These are phyloP conservation scores for Desmodus rotundus DNA, from an alignment of 2,113 vertebrate species.

Conservation along the genomic window DNA sequence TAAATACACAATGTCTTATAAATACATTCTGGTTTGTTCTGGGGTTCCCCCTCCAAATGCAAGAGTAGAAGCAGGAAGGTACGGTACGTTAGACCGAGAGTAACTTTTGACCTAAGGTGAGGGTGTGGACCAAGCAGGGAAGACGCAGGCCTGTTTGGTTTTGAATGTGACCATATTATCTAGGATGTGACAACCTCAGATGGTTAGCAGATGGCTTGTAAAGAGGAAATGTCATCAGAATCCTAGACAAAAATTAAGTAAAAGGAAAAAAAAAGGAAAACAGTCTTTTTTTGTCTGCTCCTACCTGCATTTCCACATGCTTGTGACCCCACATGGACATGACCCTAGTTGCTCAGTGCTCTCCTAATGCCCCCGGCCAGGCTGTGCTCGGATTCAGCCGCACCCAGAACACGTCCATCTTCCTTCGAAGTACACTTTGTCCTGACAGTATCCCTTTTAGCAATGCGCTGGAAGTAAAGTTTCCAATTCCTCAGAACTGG, in stretches of 20 bases:
- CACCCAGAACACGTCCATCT: neutral
- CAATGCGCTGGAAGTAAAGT: neutral
- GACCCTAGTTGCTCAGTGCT: neutral
- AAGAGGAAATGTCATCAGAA: neutral
- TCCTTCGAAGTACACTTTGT: neutral
- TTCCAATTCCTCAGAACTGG: neutral
- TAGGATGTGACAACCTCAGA: neutral
- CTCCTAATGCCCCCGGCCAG: neutral
- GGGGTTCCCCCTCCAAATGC: too few relatives aligned
- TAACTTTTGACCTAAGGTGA: neutral
- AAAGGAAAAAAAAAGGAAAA: neutral
- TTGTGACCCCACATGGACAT: neutral
- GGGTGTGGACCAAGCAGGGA: neutral
- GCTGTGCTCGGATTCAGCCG: neutral
- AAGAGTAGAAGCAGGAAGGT: neutral
- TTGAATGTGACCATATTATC: neutral
- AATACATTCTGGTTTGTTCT: too few relatives aligned
- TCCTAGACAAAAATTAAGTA: neutral
- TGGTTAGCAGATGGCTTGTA: neutral
- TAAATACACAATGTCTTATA: too few relatives aligned
- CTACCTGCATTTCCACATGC: neutral
- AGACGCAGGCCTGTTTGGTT: neutral
- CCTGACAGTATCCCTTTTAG: neutral
- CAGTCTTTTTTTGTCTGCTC: neutral
- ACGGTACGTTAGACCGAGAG: neutral